Conservation (phyloP, 92 coral and sea anemone genomes). For the Porites lobata region DNA sequence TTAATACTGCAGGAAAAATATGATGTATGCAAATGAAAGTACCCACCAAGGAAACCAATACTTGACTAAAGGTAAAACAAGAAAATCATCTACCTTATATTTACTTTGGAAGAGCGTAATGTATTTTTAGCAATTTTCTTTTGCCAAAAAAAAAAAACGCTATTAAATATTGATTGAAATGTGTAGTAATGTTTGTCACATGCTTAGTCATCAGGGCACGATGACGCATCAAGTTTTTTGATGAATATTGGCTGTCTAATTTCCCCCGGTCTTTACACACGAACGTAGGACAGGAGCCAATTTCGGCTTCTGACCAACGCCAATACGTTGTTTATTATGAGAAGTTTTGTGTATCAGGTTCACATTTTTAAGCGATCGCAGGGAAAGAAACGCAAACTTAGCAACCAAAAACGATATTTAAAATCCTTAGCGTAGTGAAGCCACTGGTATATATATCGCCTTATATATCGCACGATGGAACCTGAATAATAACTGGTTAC, state of each 20-base stretch:
- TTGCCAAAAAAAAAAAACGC: too few species aligned
- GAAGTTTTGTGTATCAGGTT: not conserved
- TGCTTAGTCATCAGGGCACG: not conserved
- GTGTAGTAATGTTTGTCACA: not conserved
- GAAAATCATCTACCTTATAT: too few species aligned
- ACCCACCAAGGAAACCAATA: not conserved
- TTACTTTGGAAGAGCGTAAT: not conserved
- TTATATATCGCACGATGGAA: not conserved
- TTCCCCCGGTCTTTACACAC: not conserved
- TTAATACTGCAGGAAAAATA: not conserved
- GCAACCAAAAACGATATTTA: not conserved
- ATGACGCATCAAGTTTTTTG: conserved; percentile 4
- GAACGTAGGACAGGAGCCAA: not conserved
- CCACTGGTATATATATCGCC: not conserved
- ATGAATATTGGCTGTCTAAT: not conserved
- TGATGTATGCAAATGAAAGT: not conserved
- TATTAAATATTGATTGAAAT: conserved; percentile 21
- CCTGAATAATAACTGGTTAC: not conserved
- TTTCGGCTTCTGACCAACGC: too few species aligned
- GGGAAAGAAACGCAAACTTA: not conserved
- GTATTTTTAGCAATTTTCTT: conserved; percentile 13
- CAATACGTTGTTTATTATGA: not conserved
- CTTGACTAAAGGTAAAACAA: not conserved
- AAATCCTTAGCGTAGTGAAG: not conserved
- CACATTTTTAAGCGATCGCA: not conserved